Conservation (phyloP, 37 sponge, comb jelly and placozoan species). For the Haliclona indistincta region DNA sequence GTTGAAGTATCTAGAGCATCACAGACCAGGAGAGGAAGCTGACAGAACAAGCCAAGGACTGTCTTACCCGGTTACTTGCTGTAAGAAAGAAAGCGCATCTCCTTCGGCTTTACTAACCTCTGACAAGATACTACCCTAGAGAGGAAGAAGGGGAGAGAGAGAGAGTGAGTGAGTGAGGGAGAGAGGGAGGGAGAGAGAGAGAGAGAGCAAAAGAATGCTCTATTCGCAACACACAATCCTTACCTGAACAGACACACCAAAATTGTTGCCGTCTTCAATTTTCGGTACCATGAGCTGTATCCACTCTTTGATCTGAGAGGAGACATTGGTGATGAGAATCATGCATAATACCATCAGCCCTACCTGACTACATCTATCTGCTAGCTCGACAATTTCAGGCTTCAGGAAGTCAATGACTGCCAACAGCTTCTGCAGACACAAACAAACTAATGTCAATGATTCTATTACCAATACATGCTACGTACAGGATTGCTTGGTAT, state of each 20-base stretch:
- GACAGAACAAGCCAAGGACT: background rate
- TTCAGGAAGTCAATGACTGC: slow-evolving; percentile 47
- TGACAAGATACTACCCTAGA: slow-evolving; percentile 79
- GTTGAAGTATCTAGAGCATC: slow-evolving; percentile 74
- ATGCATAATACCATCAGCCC: background rate
- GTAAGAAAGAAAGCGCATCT: slow-evolving; percentile 74
- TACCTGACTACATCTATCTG: slow-evolving; percentile 58
- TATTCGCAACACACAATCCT: too few species aligned
- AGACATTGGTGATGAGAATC: background rate
- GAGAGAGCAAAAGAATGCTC: too few species aligned
- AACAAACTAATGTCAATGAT: too few species aligned
- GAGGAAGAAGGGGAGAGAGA: too few species aligned
- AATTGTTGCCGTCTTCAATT: slow-evolving; percentile 99
- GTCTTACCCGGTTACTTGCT: slow-evolving; percentile 79
- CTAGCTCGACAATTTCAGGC: slow-evolving; percentile 52
- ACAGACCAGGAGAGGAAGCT: too few species aligned
- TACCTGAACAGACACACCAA: slow-evolving; percentile 98
- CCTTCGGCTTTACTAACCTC: slow-evolving; percentile 85
- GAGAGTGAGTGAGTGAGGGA: too few species aligned
- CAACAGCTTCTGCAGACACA: slow-evolving; percentile 58
- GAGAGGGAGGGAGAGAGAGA: too few species aligned
- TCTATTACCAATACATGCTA: too few species aligned
- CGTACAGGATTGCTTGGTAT: too few species aligned
- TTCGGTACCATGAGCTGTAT: slow-evolving; percentile 91
- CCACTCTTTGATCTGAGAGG: slow-evolving; percentile 88